Evolutionary conservation across 1,140 invertebrate species (phyloP), one percentile per base, ranked within the genome.

Genomic region (Lanistes nyassanus): DNA sequence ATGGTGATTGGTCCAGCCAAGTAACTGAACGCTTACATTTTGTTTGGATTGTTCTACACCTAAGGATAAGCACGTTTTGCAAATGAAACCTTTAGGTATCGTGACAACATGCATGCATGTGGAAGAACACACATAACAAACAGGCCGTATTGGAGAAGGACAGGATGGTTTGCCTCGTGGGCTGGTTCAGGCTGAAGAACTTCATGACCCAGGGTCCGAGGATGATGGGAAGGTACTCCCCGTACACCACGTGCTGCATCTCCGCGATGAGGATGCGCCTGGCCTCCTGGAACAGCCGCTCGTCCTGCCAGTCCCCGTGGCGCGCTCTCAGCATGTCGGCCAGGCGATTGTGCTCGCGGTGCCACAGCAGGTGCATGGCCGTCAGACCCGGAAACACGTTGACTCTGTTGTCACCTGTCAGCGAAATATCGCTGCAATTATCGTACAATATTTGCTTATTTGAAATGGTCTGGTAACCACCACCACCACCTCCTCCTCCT

Each of bases 231-330:
- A 98, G 88, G 84, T 93, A 97, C 88, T 97, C 95, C 79, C 94
- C 90, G 82, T 95, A 99, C 0, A 97, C 98, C 51, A 99, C 97
- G 80, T 97, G 94, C 88, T 99, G 98, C 92, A 98, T 95, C 86
- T 95, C 90, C 16, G 97, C 97, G 3, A 95, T 96, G 3, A 99
- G 92, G 75, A 99, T 95, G 83, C 97, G 97, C 70, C 97, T 91
- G 6, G 90, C 83, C 79, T 92, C 91, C 84, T 99, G 94, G 86
- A 95, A 99, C 4, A 98, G 83, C 58, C 91, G 94, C 77, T 99
- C 97, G 0, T 96, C 95, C 79, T 95, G 93, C 97, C 97, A 99
- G 78, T 96, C 94, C 0, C 95, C 94, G 90, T 99, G 99, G 11
- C 96, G 86, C 29, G 91, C 36, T 19, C 4, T 9, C 56, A 78